phyloP scores from a whole-genome alignment of 2,888 invertebrate species.

The Branchellion lobata region DNA sequence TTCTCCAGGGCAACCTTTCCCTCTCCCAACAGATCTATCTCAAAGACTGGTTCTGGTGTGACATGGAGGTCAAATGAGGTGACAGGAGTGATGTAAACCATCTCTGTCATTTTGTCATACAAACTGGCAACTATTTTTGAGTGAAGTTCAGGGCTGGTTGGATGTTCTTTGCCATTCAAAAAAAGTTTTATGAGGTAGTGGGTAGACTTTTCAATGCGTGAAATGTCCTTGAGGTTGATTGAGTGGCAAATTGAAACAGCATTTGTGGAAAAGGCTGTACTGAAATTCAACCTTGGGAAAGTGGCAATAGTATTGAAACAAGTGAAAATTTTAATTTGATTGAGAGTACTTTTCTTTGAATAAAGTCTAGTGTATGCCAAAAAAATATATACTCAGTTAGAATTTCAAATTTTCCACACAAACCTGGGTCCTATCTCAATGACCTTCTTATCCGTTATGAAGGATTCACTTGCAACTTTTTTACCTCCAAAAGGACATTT shows the following conservation, averaged over 20 bases:
- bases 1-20: constrained; percentile 78
- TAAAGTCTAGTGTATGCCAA: background rate
- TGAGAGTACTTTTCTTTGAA: background rate
- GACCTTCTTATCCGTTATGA: background rate
- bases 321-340: no score
- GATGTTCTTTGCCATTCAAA: background rate
- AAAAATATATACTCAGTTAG: background rate
- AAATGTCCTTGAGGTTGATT: constrained; percentile 74
- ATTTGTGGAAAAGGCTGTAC: constrained; percentile 92
- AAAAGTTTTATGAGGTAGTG: constrained; percentile 66
- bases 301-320: no score
- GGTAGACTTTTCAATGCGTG: constrained; percentile 71
- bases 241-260: constrained; percentile 89
- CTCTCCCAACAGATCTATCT: constrained; percentile 77
- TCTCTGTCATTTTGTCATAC: constrained; percentile 89
- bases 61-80: constrained; percentile 67
- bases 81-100: constrained; percentile 71
- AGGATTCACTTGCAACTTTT: constrained; percentile 11
- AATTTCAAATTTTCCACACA: background rate
- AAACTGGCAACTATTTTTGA: constrained; percentile 61
- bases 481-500: constrained; percentile 47
- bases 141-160: background rate
- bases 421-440: constrained; percentile 52
- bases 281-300: constrained; percentile 71
- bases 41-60: constrained; percentile 73